A percentile compares a stretch with the other conserved stretches of the same genome.
Conservation (phyloP, 2,797 vertebrate species). For the Chelonia mydas region DNA sequence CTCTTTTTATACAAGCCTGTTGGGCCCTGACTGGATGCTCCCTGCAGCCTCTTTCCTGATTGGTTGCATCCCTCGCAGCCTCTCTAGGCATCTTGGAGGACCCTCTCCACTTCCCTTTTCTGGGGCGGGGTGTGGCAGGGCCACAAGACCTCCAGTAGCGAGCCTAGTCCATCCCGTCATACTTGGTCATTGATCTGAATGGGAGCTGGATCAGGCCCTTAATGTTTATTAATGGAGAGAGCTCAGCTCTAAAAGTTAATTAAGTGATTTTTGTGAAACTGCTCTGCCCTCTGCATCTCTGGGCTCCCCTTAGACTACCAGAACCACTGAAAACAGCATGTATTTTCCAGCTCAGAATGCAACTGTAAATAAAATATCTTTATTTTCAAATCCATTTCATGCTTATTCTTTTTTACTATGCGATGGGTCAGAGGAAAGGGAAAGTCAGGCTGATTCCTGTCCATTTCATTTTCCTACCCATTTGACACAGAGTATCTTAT, state of each 20-base stretch:
- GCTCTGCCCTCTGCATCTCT: neutral
- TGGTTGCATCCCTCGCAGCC: neutral
- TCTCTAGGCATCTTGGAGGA: neutral
- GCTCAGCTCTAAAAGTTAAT: neutral
- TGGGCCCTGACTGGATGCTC: neutral
- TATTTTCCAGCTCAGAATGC: conserved; percentile 16
- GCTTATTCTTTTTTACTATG: conserved; percentile 3
- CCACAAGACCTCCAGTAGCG: too few relatives aligned
- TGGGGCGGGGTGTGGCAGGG: too few relatives aligned
- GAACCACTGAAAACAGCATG: neutral
- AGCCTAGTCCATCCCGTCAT: neutral
- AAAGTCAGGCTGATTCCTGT: neutral
- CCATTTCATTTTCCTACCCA: rapidly evolving
- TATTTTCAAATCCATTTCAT: conserved; percentile 56
- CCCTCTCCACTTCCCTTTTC: neutral
- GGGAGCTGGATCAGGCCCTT: neutral
- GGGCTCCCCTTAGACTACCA: neutral
- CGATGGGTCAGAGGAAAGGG: neutral
- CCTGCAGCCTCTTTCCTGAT: neutral
- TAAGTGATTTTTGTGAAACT: neutral
- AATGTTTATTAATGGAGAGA: rapidly evolving
- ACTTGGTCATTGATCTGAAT: rapidly evolving
- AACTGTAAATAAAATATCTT: conserved; percentile 46
- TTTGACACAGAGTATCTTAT: rapidly evolving
- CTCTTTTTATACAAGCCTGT: neutral